Percentiles rank a stretch among this genome's conserved stretches.
Conservation (phyloP, 2,888 invertebrate species). For the Hydrotaea diabolus region DNA sequence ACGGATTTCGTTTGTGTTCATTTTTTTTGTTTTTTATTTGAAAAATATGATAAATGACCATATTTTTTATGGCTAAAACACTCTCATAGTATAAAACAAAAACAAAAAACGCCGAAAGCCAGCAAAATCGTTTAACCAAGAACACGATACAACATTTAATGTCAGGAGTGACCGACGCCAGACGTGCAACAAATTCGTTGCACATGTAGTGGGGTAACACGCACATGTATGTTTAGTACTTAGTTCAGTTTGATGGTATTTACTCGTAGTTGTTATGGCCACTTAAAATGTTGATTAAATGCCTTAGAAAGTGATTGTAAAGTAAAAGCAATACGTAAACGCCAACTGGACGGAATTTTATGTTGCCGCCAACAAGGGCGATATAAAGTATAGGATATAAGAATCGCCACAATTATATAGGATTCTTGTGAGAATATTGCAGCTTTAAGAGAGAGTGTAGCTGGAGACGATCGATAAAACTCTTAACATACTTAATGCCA, state of each 20-base stretch:
- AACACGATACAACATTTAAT: conserved; percentile 33
- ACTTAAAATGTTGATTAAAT: background rate
- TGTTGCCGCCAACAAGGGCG: no score
- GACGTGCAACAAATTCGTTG: background rate
- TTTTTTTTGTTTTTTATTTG: background rate
- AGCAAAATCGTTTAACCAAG: conserved; percentile 23
- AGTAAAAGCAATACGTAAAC: no score
- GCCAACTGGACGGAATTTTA: no score
- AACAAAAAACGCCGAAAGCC: conserved; percentile 10
- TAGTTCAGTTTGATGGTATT: background rate
- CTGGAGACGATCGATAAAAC: no score
- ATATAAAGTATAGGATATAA: no score
- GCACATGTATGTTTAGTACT: background rate
- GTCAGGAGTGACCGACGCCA: conserved; percentile 33
- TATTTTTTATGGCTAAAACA: conserved; percentile 34
- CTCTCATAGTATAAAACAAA: background rate
- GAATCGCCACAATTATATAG: no score
- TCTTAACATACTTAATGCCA: no score
- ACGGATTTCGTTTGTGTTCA: background rate
- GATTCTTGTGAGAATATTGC: no score
- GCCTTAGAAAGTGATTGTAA: no score
- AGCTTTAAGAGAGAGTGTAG: no score
- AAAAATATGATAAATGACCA: conserved; percentile 57
- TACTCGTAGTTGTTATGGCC: background rate
- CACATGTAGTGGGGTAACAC: background rate